Evolutionary conservation across 1,140 invertebrate genomes (phyloP), one percentile per base, ranked within the genome.

Genomic region (Berghia stephanieae): DNA sequence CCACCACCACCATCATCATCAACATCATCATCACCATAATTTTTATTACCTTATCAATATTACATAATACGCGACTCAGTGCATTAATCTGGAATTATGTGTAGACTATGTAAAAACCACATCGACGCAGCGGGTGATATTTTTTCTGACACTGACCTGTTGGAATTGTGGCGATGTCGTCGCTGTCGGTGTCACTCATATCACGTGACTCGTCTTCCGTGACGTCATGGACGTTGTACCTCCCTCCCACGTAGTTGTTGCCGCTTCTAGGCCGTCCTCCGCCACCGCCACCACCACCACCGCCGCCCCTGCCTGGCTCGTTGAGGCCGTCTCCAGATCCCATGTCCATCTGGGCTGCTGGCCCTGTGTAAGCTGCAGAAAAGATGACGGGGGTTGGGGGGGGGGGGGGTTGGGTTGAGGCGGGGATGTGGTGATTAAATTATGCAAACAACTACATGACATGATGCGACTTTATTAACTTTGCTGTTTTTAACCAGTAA

Each of bases 61-160:
- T n/a, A n/a, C n/a, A n/a, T n/a, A n/a, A n/a, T n/a, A n/a, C n/a
- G n/a, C n/a, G n/a, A n/a, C n/a, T n/a, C n/a, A n/a, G n/a, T n/a
- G n/a, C n/a, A n/a, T n/a, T n/a, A n/a, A n/a, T n/a, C n/a, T n/a
- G n/a, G n/a, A n/a, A n/a, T n/a, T n/a, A n/a, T n/a, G n/a, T n/a
- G n/a, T n/a, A n/a, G n/a, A n/a, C n/a, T n/a, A n/a, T n/a, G n/a
- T n/a, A n/a, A n/a, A n/a, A n/a, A n/a, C n/a, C n/a, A n/a, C n/a
- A n/a, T n/a, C 66, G 79, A n/a, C 67, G 49, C 79, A n/a, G 60
- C 82, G 87, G 75, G 87, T 84, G 49, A 89, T 70, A 60, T 74
- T 67, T 69, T 27, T 49, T 60, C 24, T 81, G 24, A 34, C 27
- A 52, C 72, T 72, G 18, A 80, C 78, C 68, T 80, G 75, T 69